Percentiles rank a stretch among this genome's conserved stretches.
phyloP scores from a whole-genome alignment of 2,113 vertebrate genomes.

The Phrynocephalus versicolor region DNA sequence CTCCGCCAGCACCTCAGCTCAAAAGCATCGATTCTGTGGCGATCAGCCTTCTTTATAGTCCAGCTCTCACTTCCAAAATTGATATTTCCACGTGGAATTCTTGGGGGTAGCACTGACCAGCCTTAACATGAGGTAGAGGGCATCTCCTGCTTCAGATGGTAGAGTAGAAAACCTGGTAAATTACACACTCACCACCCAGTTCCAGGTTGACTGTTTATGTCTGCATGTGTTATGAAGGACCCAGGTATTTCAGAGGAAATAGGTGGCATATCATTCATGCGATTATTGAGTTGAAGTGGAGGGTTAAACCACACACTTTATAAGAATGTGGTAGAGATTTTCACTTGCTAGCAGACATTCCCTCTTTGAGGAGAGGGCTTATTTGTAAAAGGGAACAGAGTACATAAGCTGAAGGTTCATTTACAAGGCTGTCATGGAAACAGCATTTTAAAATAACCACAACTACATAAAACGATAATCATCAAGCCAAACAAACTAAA shows the following conservation, averaged over 20 bases:
- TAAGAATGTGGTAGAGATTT: conserved; percentile 57
- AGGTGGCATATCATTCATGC: conserved; percentile 13
- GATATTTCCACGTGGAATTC: too few relatives aligned
- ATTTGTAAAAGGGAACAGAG: conserved; percentile 65
- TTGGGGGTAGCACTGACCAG: too few relatives aligned
- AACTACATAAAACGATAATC: conserved; percentile 69
- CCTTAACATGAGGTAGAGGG: too few relatives aligned
- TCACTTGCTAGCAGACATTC: conserved; percentile 58
- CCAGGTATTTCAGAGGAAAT: background rate
- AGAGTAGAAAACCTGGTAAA: too few relatives aligned
- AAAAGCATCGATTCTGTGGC: too few relatives aligned
- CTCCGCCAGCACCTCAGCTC: too few relatives aligned
- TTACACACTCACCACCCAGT: background rate
- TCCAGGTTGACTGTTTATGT: background rate
- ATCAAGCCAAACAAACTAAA: conserved; percentile 68
- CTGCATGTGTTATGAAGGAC: background rate
- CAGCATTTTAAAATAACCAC: conserved; percentile 69
- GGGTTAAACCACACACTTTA: conserved; percentile 41
- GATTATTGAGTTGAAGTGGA: conserved; percentile 35
- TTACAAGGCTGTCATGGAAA: conserved; percentile 66
- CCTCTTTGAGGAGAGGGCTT: conserved; percentile 73
- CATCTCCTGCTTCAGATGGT: too few relatives aligned
- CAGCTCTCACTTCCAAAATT: too few relatives aligned
- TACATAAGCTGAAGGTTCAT: conserved; percentile 64
- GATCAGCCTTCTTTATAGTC: too few relatives aligned